A percentile compares a stretch with the other conserved stretches of the same genome.
phyloP scores from a whole-genome alignment of 2,113 vertebrate genomes.

The Rhinoderma darwinii region DNA sequence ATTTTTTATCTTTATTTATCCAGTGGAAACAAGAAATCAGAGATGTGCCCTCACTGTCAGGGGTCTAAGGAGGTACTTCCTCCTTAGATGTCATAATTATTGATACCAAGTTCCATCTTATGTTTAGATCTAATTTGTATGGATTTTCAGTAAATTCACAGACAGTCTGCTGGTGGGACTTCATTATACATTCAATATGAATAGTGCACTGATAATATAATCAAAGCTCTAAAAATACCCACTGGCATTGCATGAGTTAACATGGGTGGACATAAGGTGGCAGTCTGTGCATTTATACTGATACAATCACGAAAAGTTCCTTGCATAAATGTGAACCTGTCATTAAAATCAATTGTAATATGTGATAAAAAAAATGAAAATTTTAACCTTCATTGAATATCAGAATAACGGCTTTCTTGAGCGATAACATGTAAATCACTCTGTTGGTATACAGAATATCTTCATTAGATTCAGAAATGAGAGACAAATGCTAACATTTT shows the following conservation, averaged over 20 bases:
- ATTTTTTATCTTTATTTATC: background rate
- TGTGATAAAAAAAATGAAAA: slow-evolving; percentile 60
- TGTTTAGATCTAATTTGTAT: background rate
- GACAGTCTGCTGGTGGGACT: background rate
- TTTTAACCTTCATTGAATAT: slow-evolving; percentile 61
- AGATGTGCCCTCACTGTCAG: background rate
- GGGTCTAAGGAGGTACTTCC: background rate
- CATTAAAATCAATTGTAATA: slow-evolving; percentile 57
- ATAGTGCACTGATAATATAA: background rate
- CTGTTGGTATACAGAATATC: slow-evolving; percentile 57
- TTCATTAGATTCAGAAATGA: slow-evolving; percentile 60
- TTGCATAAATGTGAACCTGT: slow-evolving; percentile 50
- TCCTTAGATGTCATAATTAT: background rate
- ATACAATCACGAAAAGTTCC: slow-evolving; percentile 38
- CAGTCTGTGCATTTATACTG: slow-evolving; percentile 22
- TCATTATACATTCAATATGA: background rate
- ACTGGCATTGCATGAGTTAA: slow-evolving; percentile 29
- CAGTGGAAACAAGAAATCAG: background rate
- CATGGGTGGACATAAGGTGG: slow-evolving; percentile 1
- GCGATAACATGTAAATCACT: slow-evolving; percentile 60
- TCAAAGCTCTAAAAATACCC: background rate
- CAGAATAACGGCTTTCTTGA: slow-evolving; percentile 49
- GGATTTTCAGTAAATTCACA: background rate
- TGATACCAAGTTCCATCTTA: background rate
- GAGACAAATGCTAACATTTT: slow-evolving; percentile 60